phyloP scores from a whole-genome alignment of 2,113 vertebrate genomes.

The Antigone vipio region DNA sequence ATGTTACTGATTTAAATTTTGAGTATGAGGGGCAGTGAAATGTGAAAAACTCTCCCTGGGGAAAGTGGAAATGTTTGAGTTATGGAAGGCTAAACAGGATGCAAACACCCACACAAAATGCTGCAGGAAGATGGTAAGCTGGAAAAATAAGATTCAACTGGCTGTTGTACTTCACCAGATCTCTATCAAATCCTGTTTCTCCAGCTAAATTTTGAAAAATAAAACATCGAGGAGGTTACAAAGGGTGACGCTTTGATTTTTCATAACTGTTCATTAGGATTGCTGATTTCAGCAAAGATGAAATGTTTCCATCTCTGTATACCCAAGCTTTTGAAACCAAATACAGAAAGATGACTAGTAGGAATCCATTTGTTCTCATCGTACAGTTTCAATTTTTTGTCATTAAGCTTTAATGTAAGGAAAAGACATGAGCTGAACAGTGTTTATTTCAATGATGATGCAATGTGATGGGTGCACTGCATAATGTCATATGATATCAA shows the following conservation, averaged over 20 bases:
- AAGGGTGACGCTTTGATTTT: not conserved
- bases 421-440: not conserved
- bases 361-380: not conserved
- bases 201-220: not conserved
- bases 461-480: conserved; percentile 37
- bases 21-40: not conserved
- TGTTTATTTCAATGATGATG: conserved; percentile 15
- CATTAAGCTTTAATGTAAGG: conserved; percentile 25
- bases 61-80: not conserved
- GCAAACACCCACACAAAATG: not conserved
- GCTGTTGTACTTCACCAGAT: not conserved
- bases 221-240: not conserved
- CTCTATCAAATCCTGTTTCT: not conserved
- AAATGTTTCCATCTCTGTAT: not conserved
- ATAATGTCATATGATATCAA: conserved; percentile 29
- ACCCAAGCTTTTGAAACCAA: not conserved
- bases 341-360: not conserved
- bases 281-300: not conserved
- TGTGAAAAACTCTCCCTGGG: not conserved
- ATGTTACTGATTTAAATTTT: not conserved
- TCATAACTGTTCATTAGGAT: not conserved
- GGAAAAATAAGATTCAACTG: not conserved
- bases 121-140: not conserved
- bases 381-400: not conserved
- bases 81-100: not conserved